Base-by-base conservation (phyloP, 1,140 invertebrate genomes). In the Watersipora subatra region DNA sequence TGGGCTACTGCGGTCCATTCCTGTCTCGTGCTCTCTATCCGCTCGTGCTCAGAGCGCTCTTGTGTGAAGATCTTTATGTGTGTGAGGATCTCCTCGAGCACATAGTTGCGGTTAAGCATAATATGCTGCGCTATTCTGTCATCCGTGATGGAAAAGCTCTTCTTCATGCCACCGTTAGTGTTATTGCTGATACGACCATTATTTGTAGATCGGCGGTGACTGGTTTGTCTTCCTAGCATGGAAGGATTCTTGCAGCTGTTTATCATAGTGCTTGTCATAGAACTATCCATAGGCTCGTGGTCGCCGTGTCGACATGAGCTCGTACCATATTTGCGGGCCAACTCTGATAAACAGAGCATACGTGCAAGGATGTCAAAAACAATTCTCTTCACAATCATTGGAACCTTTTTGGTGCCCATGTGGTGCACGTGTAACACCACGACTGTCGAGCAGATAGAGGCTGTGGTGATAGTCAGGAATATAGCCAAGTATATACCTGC, bases 121-220 rank as follows among this genome's bases (percentile, higher is more conserved):
- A 59, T 7, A 22, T 25, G 58, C 22, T 25, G 27, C 17, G 58
- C 58, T 12, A 59, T 7, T 28, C 27, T 59, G 22, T 59, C 58
- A 7, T 59, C 58, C 58, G 58, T 59, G 58, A 28, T 59, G 22
- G 58, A 59, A 24, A 59, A 24, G 58, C 58, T 59, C 22, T 59
- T 59, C 27, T 59, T 59, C 22, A 59, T 28, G 17, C 58, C 58
- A 46, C 34, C 34, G 34, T 46, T 46, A n/a, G 34, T n/a, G n/a
- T n/a, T n/a, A n/a, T n/a, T n/a, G n/a, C n/a, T n/a, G n/a, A n/a
- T n/a, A 7, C 34, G 34, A 46, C 34, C 34, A 46, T 46, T 46
- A 46, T 46, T 7, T 12, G 34, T 46, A 46, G 34, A 46, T 7
- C n/a, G n/a, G 34, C n/a, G 34, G n/a, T 46, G 7, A 7, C n/a